Evolutionary conservation across 2,113 vertebrate genomes (phyloP).

Genomic region (Ondatra zibethicus): DNA sequence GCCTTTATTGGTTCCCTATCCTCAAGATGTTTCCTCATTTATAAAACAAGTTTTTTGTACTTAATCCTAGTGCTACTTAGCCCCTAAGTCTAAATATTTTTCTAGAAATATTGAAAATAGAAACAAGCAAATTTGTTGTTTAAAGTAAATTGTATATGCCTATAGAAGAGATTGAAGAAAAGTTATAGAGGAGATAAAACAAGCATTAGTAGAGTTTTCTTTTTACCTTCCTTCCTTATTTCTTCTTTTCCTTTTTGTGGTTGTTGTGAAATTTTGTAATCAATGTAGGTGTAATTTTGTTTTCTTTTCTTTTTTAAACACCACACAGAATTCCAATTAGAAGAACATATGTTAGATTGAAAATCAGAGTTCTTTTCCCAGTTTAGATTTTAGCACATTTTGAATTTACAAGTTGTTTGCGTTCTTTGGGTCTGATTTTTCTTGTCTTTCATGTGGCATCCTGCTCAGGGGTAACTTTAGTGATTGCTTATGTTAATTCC

Average conservation of each 20-base stretch:
- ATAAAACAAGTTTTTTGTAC: neutral
- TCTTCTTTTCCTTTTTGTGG: too few relatives aligned
- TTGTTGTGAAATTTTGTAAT: neutral
- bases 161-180: neutral
- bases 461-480: neutral
- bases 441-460: neutral
- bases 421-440: neutral
- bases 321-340: neutral
- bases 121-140: neutral
- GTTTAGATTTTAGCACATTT: neutral
- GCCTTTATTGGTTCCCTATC: neutral
- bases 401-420: neutral
- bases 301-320: neutral
- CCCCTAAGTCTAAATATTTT: neutral
- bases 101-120: neutral
- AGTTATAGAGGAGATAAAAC: neutral
- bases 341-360: neutral
- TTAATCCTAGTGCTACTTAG: neutral
- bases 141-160: accelerated
- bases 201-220: neutral
- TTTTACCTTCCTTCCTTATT: neutral
- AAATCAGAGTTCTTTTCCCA: neutral
- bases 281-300: neutral
- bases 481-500: neutral
- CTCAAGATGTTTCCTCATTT: neutral